Base-by-base conservation (phyloP, 1,140 invertebrate genomes). In the Epicauta chinensis region DNA sequence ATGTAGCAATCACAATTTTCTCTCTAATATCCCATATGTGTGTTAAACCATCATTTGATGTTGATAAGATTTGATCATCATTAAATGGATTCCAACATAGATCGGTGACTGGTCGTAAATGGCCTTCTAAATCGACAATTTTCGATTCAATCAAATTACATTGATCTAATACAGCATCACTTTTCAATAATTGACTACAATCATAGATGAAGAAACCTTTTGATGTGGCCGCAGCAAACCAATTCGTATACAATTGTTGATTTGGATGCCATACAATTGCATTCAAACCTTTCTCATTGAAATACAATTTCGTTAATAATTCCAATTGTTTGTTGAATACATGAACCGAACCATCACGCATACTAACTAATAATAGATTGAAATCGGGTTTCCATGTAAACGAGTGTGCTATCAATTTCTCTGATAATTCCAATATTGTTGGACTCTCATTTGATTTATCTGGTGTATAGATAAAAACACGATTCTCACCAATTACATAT, bases 31-130 rank as follows among this genome's bases (percentile, higher is more conserved):
- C 80, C 85, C 86, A 91, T 73, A 89, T 86, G 71, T 82, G 77
- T 39, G 81, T 80, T 35, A 78, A 80, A 11, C 72, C 69, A 68
- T 89, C 86, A 58, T 82, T 82, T 15, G 83, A 83, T 3, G 78
- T 79, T 9, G 86, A 82, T 6, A 84, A 68, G n/a, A 91, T 68
- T 32, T 75, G 69, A 5, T 77, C 81, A 48, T 81, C 81, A 7
- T 74, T 63, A 63, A 87, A 84, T 3, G 84, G 84, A 71, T 77
- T 88, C 89, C 89, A 92, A 2, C 73, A 72, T 7, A 90, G 51
- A 41, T 76, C 72, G 1, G 81, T 76, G 12, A 89, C 76, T 32
- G 76, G 70, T 0, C 71, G 66, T 16, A 54, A 67, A 60, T 89
- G 87, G 1, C 81, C 82, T 2, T 60, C 67, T 41, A 89, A 71